Evolutionary conservation across 1,140 invertebrate genomes (phyloP), one percentile per base, ranked within the genome.

Genomic region (Diploscapter pachys): DNA sequence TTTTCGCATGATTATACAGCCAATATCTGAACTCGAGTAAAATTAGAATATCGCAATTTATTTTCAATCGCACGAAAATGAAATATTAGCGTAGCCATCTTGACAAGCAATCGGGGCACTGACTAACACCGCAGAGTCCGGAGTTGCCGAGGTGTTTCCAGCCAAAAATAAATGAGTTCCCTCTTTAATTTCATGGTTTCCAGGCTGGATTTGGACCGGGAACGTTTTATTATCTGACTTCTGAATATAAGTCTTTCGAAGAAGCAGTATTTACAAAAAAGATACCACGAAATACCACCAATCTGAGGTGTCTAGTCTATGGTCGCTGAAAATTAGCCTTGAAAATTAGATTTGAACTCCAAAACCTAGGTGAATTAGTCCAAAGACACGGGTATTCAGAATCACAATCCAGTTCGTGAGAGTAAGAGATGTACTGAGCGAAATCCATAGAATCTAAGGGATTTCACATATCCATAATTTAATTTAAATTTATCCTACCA

Each of bases 31-130:
- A 78, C 55, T 5, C 6, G 3, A 3, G 0, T n/a, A 8, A 3
- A 3, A 53, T 48, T 50, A 54, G 11, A n/a, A 4, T 9, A 55
- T 48, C 4, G n/a, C 55, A 52, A 62, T 65, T 4, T 48, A 52
- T 6, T 3, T 52, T n/a, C 4, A 57, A 31, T 54, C 4, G 2
- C 63, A 79, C 78, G 68, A 70, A 54, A 79, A 79, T 4, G 78
- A 64, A 4, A 79, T 56, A 9, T 71, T 69, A 3, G 72, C 72
- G n/a, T 61, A 53, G 62, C 76, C 76, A 56, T 78, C 73, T 71
- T 79, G 78, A 56, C 78, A 79, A 2, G 78, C 77, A 67, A 79
- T 71, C 48, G 78, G 78, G 9, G 78, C 78, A 66, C 69, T 69
- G 59, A 71, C 59, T 4, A 78, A 50, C 2, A 79, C 71, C 52